A percentile compares a stretch with the other conserved stretches of the same genome.
Evolutionary conservation across 2,113 vertebrate species (phyloP).

Genomic region (Condylura cristata): DNA sequence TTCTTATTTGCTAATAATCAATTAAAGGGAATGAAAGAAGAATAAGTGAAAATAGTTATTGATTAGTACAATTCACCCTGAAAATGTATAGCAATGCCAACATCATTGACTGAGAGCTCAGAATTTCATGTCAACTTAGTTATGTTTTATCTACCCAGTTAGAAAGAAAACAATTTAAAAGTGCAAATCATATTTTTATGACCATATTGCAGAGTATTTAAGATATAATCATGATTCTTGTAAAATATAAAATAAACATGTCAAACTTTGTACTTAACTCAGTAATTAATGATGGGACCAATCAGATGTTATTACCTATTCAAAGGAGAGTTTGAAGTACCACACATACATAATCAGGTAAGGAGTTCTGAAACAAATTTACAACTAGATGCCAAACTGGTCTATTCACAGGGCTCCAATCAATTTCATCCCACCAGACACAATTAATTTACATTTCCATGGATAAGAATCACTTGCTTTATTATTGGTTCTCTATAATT

Average conservation of each 20-base stretch:
- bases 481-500: conserved; percentile 15
- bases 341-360: conserved; percentile 6
- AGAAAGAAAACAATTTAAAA: conserved; percentile 44
- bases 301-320: not conserved
- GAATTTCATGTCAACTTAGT: not conserved
- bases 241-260: conserved; percentile 45
- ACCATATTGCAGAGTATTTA: conserved; percentile 12
- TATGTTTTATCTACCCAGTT: not conserved
- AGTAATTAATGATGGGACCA: not conserved
- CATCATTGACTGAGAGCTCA: not conserved
- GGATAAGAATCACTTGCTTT: conserved; percentile 20
- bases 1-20: conserved; percentile 20
- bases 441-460: conserved; percentile 57
- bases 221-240: not conserved
- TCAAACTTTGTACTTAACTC: conserved; percentile 44
- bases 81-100: not conserved
- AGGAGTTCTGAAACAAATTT: conserved; percentile 45
- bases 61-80: not conserved
- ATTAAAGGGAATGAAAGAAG: not conserved
- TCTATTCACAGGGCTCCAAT: conserved; percentile 33
- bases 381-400: not conserved
- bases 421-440: conserved; percentile 17
- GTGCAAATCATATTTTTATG: not conserved
- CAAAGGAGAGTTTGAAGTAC: conserved; percentile 24
- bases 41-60: not conserved